Percentiles rank a stretch among this genome's conserved stretches.
Conservation (phyloP, 1,140 invertebrate genomes). For the Drosophila quadrilineata region DNA sequence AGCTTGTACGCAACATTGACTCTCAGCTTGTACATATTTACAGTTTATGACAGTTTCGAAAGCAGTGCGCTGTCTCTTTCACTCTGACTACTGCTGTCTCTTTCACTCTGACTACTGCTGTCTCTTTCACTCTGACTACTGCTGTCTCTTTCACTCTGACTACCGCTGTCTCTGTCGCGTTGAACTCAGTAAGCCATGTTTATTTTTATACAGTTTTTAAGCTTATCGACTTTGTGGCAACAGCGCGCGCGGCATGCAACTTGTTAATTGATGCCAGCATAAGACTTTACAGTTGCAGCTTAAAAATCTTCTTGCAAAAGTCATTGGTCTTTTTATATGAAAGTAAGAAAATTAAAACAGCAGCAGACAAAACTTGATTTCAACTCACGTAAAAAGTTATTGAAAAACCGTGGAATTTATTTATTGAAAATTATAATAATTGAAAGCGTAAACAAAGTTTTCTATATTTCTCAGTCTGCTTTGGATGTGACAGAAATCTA, state of each 20-base stretch:
- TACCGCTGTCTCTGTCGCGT: too few relatives aligned
- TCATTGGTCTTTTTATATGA: slow-evolving; percentile 4
- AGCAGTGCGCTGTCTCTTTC: too few relatives aligned
- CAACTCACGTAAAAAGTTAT: neutral
- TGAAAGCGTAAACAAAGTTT: slow-evolving; percentile 41
- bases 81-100: too few relatives aligned
- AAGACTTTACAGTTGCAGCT: too few relatives aligned
- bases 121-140: too few relatives aligned
- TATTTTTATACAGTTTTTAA: slow-evolving; percentile 1
- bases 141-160: too few relatives aligned
- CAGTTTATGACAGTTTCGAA: slow-evolving; percentile 66
- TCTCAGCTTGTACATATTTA: slow-evolving; percentile 45
- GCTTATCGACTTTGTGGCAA: neutral
- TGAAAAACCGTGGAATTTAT: too few relatives aligned
- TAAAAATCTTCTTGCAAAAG: neutral
- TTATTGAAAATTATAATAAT: slow-evolving; percentile 31
- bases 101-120: too few relatives aligned
- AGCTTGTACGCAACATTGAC: slow-evolving; percentile 1
- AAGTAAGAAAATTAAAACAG: too few relatives aligned
- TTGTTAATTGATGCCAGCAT: too few relatives aligned
- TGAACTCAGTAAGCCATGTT: slow-evolving; percentile 14
- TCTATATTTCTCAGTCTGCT: neutral
- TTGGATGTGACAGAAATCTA: slow-evolving; percentile 43
- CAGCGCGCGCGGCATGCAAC: too few relatives aligned
- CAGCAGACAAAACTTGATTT: neutral